Evolutionary conservation across 2,113 vertebrate species (phyloP).

Genomic region (Phoenicopterus ruber): DNA sequence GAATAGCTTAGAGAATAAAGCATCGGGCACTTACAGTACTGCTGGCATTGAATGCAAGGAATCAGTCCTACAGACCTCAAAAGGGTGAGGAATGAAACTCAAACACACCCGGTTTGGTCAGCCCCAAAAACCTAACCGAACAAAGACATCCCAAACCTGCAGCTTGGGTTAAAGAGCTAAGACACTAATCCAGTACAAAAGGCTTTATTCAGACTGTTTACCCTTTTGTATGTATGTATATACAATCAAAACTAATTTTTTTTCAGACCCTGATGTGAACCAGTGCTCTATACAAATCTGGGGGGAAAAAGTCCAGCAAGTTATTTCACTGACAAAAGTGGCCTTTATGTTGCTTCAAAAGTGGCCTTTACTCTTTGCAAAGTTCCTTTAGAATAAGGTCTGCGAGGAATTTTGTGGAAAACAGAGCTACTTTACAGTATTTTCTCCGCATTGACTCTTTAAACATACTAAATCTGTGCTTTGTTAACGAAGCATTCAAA

Average conservation of each 20-base stretch:
- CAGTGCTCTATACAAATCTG: constrained; percentile 63
- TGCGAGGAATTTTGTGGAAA: constrained; percentile 42
- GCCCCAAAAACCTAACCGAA: constrained; percentile 43
- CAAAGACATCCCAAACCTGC: constrained; percentile 75
- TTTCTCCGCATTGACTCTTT: constrained; percentile 52
- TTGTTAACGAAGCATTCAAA: constrained; percentile 68
- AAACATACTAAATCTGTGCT: constrained; percentile 67
- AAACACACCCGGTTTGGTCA: constrained; percentile 40
- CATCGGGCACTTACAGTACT: constrained; percentile 57
- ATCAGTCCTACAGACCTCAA: constrained; percentile 61
- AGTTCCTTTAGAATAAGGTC: constrained; percentile 63
- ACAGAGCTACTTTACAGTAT: constrained; percentile 65
- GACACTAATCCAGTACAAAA: constrained; percentile 60
- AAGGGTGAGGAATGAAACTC: constrained; percentile 60
- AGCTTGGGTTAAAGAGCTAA: constrained; percentile 62
- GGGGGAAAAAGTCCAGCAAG: constrained; percentile 49
- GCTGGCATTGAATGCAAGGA: constrained; percentile 65
- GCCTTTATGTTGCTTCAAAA: constrained; percentile 58
- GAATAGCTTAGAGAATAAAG: constrained; percentile 69
- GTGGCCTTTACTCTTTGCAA: constrained; percentile 65
- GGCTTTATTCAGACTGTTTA: constrained; percentile 46
- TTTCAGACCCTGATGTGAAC: constrained; percentile 62
- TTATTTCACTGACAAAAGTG: constrained; percentile 69
- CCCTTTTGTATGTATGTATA: constrained; percentile 57
- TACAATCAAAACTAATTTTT: constrained; percentile 68